phyloP scores from a whole-genome alignment of 2,113 vertebrate species.

The Monopterus albus region DNA sequence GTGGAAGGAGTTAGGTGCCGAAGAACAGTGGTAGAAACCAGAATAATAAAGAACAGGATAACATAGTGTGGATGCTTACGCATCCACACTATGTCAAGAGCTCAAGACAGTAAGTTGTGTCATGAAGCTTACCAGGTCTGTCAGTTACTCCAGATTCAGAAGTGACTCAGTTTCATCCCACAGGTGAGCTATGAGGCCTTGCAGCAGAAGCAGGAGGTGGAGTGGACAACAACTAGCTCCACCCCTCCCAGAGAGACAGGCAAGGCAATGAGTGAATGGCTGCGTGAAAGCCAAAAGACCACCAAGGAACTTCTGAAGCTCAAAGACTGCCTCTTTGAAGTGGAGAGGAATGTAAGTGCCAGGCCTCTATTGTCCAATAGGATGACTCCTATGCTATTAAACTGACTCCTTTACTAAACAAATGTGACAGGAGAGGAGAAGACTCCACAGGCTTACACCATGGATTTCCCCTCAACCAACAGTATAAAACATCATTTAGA shows the following conservation, averaged over 20 bases:
- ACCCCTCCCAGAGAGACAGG: conserved; percentile 83
- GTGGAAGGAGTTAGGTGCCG: too few species aligned
- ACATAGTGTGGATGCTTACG: too few species aligned
- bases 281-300: conserved; percentile 93
- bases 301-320: conserved; percentile 94
- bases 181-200: conserved; percentile 97
- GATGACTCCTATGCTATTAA: too few species aligned
- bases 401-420: too few species aligned
- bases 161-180: not conserved
- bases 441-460: too few species aligned
- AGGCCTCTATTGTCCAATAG: too few species aligned
- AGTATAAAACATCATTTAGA: too few species aligned
- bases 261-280: conserved; percentile 87
- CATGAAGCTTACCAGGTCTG: not conserved
- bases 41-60: too few species aligned
- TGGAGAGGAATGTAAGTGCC: conserved; percentile 82
- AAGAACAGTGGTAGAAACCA: too few species aligned
- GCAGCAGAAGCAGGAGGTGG: conserved; percentile 94
- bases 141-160: not conserved
- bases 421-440: too few species aligned
- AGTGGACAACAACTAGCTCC: conserved; percentile 81
- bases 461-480: too few species aligned
- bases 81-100: conserved; percentile 93
- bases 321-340: conserved; percentile 95
- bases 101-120: conserved; percentile 88